phyloP scores from a whole-genome alignment of 2,113 vertebrate species.

The Haplochromis vanheusdeni region DNA sequence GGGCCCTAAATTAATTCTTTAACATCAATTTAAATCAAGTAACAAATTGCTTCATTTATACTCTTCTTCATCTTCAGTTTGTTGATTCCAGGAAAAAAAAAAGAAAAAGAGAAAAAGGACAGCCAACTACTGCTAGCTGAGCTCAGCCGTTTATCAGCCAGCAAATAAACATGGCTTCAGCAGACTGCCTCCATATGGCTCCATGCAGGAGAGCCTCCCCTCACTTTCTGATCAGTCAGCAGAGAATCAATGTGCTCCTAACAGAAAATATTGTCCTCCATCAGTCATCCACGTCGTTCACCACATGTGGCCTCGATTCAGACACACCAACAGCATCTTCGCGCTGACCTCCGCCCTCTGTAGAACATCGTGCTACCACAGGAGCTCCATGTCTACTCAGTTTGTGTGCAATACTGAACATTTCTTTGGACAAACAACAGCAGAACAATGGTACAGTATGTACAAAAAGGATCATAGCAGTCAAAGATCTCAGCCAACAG shows the following conservation, averaged over 20 bases:
- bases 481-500: neutral
- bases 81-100: neutral
- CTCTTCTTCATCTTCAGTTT: neutral
- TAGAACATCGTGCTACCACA: neutral
- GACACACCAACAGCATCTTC: neutral
- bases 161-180: slow-evolving; percentile 29
- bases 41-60: neutral
- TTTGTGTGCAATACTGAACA: neutral
- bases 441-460: neutral
- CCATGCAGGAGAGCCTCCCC: neutral
- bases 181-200: slow-evolving; percentile 38
- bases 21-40: neutral
- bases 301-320: neutral
- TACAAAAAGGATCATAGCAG: neutral
- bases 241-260: neutral
- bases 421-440: neutral
- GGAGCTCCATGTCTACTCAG: neutral
- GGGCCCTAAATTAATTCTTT: neutral
- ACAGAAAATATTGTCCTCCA: neutral
- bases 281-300: neutral
- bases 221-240: slow-evolving; percentile 9
- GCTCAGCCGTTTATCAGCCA: slow-evolving; percentile 37
- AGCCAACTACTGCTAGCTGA: slow-evolving; percentile 3
- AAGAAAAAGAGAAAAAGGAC: neutral
- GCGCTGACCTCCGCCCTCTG: neutral